Evolutionary conservation across 2,888 invertebrate species (phyloP), one percentile per base, ranked within the genome.

Genomic region (Lepetodrilus schrolli): DNA sequence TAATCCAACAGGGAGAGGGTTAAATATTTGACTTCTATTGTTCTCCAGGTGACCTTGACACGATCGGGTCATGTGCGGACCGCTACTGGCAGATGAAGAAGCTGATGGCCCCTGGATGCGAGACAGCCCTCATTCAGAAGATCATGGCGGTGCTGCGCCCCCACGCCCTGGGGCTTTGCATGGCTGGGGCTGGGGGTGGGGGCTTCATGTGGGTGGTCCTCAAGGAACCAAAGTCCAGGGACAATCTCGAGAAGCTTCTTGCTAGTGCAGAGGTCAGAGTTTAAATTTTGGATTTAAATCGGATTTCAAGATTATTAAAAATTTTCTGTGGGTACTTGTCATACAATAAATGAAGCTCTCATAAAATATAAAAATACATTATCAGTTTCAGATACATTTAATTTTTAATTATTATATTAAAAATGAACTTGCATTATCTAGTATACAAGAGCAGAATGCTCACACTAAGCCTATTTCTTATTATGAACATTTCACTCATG

Each of bases 101-200:
- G 74, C 75, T 82, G 4, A 86, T 92, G 87, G 91, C 92, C 0
- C 89, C 91, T 0, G 91, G 91, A 2, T 90, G 90, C 83, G 90
- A 91, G 78, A 90, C 91, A 0, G 78, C 79, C n/a, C 78, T 82
- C 20, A 88, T 91, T 4, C 82, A 83, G 7, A 77, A 75, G 20
- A 84, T 91, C 76, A 90, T 91, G 86, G 51, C 70, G 0, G 78
- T 80, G 1, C 78, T 91, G 7, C 78, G 84, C 17, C 87, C 88
- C 0, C 83, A 86, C 73, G 80, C 86, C 23, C 77, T 84, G 21
- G 91, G 91, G 8, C 86, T 88, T 80, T 85, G 86, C 71, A 81
- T 91, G 84, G 90, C 91, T 0, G 91, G 91, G 1, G 91, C 91
- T 4, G 91, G 91, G 1, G 91, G 91, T 1, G 91, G 91, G 0